These are phyloP conservation scores for Aromia moschata DNA, from an alignment of 2,888 invertebrate genomes.

Conservation along the genomic window DNA sequence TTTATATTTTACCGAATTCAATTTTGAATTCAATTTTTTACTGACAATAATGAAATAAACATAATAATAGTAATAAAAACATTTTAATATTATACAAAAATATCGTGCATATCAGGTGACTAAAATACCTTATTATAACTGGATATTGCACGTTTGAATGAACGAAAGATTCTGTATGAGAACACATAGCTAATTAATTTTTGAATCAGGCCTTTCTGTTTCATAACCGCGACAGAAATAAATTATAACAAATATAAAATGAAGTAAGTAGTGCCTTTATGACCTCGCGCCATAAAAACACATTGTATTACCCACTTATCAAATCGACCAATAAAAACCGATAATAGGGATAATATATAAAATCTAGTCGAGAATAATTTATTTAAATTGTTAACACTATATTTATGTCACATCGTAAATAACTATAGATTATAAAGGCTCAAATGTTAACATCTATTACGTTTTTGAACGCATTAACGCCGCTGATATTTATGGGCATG, in stretches of 20 bases:
- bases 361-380: conserved; percentile 15
- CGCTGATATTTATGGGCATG: conserved; percentile 18
- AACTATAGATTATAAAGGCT: conserved; percentile 22
- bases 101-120: too few relatives aligned
- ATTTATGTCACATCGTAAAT: conserved; percentile 28
- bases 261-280: conserved; percentile 10
- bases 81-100: too few relatives aligned
- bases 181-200: too few relatives aligned
- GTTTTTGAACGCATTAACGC: conserved; percentile 20
- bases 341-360: conserved; percentile 17
- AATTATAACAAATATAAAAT: conserved; percentile 16
- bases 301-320: conserved; percentile 19
- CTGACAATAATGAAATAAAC: too few relatives aligned
- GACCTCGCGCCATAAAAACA: conserved; percentile 15
- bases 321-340: conserved; percentile 15
- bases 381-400: conserved; percentile 23
- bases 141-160: too few relatives aligned
- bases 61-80: too few relatives aligned
- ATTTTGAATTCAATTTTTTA: too few relatives aligned
- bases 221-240: background rate
- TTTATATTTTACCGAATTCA: too few relatives aligned
- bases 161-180: too few relatives aligned
- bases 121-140: too few relatives aligned
- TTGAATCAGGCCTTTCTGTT: background rate
- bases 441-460: conserved; percentile 24